Evolutionary conservation across 1,140 invertebrate genomes (phyloP), one percentile per base, ranked within the genome.

Genomic region (Hydropsyche tenuis): DNA sequence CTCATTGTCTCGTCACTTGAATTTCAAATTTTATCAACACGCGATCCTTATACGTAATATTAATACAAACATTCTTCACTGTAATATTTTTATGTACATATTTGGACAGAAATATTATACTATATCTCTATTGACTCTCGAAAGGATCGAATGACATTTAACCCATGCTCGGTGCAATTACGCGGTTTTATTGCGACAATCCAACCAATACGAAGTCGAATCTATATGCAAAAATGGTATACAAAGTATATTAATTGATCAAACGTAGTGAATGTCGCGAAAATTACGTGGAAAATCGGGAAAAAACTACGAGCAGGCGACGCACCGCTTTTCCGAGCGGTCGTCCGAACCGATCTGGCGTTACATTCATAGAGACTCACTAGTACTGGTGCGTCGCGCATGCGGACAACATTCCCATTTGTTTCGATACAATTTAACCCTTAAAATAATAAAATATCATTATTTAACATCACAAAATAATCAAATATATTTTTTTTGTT

Each of bases 291-390:
- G 63, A 43, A 65, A 65, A 43, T 22, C 30, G 63, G 9, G 20
- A 9, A 60, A 60, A 60, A 14, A n/a, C 46, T n/a, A 18, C 60
- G 27, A 63, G n/a, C n/a, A n/a, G n/a, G n/a, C n/a, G n/a, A n/a
- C n/a, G n/a, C 60, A 63, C 60, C 5, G 25, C 20, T 63, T 65
- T 65, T 65, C 63, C 63, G 63, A 20, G 42, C 42, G 30, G 16
- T 2, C n/a, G 63, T 11, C 63, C n/a, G 42, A 43, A 65, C 27
- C 63, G 63, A 20, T 65, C 63, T 65, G 37, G 42, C 20, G 4
- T 43, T 65, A 65, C 63, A 65, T 65, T 65, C 63, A 65, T 65
- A 43, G 5, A 25, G 14, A 16, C n/a, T 14, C 63, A 5, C 20
- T 37, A 9, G 30, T 37, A 14, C 56, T 25, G 23, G 23, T 22